These are phyloP conservation scores for Trachymyrmex septentrionalis DNA, from an alignment of 1,140 invertebrate species.

Conservation along the genomic window DNA sequence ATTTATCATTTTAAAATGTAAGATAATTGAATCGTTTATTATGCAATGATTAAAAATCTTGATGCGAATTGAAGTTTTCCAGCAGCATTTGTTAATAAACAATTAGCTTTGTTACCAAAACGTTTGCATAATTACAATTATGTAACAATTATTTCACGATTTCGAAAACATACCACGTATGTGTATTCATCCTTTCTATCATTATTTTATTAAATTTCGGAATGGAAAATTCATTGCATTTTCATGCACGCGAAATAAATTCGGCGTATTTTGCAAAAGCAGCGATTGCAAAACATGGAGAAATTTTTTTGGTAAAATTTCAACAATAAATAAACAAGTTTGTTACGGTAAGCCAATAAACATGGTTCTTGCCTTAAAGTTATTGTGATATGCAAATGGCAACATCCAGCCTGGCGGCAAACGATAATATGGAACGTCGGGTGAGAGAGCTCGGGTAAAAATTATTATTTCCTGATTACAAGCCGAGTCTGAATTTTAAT, in stretches of 20 bases:
- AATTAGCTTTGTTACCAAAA: slow-evolving; percentile 37
- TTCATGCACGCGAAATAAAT: background rate
- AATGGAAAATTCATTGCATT: slow-evolving; percentile 14
- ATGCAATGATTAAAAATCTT: slow-evolving; percentile 11
- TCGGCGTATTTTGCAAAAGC: background rate
- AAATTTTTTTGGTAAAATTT: background rate
- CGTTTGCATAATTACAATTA: slow-evolving; percentile 20
- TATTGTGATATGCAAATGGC: slow-evolving; percentile 62
- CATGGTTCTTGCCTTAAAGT: slow-evolving; percentile 31
- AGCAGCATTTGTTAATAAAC: slow-evolving; percentile 51
- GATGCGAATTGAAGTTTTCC: slow-evolving; percentile 12
- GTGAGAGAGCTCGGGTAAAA: slow-evolving; percentile 55
- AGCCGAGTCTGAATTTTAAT: slow-evolving; percentile 71
- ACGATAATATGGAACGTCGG: slow-evolving; percentile 62
- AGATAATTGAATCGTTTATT: background rate
- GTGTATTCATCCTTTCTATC: background rate
- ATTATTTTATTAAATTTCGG: slow-evolving; percentile 20
- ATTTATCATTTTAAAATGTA: background rate
- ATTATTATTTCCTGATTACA: slow-evolving; percentile 72
- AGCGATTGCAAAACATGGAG: too few species aligned
- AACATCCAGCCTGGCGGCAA: slow-evolving; percentile 43
- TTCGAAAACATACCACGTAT: slow-evolving; percentile 1
- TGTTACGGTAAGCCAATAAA: background rate
- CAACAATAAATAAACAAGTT: slow-evolving; percentile 27
- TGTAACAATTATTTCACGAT: slow-evolving; percentile 18